These are phyloP conservation scores for Neodiprion pinetum DNA, from an alignment of 1,140 invertebrate genomes.

Conservation along the genomic window DNA sequence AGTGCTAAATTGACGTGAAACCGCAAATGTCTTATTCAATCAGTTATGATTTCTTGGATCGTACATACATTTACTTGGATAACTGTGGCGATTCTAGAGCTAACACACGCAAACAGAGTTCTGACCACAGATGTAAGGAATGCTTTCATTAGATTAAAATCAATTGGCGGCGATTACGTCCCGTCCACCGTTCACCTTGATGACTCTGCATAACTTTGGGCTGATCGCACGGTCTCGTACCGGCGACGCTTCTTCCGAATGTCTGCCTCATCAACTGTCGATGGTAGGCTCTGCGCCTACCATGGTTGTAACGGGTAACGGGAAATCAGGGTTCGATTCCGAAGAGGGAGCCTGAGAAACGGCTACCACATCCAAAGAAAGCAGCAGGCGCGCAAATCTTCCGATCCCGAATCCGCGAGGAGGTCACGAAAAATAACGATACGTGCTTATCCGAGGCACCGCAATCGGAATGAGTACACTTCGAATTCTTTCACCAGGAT, in stretches of 20 bases:
- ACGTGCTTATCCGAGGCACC: conserved; percentile 77
- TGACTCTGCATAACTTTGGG: conserved; percentile 83
- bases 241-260: conserved; percentile 85
- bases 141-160: conserved; percentile 69
- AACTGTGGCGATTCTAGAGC: no score
- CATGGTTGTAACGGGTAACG: conserved; percentile 74
- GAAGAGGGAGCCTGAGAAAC: conserved; percentile 62
- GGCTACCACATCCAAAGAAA: no score
- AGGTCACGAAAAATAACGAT: conserved; percentile 79
- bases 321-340: conserved; percentile 68
- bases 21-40: no score
- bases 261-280: conserved; percentile 88
- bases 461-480: conserved; percentile 91
- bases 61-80: no score
- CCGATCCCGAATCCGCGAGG: no score
- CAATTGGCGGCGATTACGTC: no score
- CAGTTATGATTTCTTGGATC: no score
- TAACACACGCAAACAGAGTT: no score
- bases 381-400: no score
- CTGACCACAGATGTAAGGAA: conserved; percentile 67
- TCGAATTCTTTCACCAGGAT: conserved; percentile 89
- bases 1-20: no score
- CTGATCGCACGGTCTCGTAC: conserved; percentile 77
- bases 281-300: conserved; percentile 80
- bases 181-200: conserved; percentile 66